Evolutionary conservation across 2,113 vertebrate species (phyloP), one percentile per base, ranked within the genome.

Genomic region (Ctenomys sociabilis): DNA sequence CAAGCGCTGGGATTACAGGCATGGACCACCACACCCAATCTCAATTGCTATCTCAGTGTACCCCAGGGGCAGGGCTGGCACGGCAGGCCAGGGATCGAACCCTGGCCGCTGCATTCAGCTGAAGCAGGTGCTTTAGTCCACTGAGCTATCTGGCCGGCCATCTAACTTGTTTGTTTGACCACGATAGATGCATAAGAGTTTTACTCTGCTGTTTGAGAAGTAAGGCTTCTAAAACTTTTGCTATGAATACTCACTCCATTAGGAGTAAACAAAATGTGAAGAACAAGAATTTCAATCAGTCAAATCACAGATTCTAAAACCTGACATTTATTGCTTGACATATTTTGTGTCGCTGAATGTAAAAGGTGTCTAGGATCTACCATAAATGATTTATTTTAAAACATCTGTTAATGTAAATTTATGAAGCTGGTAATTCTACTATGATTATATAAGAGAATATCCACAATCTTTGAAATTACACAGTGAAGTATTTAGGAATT

Each of bases 341-440:
- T 85, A 59, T 43, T 68, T 54, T 96, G 43, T 93, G 26, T 49
- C 54, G 26, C n/a, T 81, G 7, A 13, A 37, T 91, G 35, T 85
- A 83, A 95, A 61, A 91, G 21, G 10, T 88, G 19, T 21, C 95
- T 90, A 87, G 5, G 78, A 87, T 63, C 3, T 94, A 1, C 21
- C 35, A 83, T 40, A 85, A 70, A 26, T 77, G 80, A 87, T 17
- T 92, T 85, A 85, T 64, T 91, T 93, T 63, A 52, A 94, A 88
- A n/a, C 43, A 75, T 75, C 14, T 57, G 64, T 52, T 72, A 59
- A 68, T 90, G 19, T 81, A 88, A 90, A 59, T 24, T 68, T 45
- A 93, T 35, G 8, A 95, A 81, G 19, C 14, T 81, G 57, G 64
- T 92, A 49, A 52, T 11, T 84, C 2, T 75, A 19, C 2, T 78